Base-by-base conservation (phyloP, 1,140 invertebrate species). In the Watersipora subatra region DNA sequence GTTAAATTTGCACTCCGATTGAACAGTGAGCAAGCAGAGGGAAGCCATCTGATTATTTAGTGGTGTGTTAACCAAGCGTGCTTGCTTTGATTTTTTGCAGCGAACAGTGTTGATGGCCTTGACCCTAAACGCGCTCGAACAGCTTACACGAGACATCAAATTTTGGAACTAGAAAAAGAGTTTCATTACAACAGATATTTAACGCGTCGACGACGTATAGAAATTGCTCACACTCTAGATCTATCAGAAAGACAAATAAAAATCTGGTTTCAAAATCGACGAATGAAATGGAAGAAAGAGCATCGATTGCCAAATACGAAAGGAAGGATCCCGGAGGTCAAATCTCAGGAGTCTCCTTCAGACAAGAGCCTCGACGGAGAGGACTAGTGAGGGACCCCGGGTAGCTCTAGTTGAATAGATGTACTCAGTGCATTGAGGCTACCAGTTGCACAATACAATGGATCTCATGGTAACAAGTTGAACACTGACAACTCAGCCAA, bases 251-350 rank as follows among this genome's bases (percentile, higher is more conserved):
- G 91, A 68, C 89, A 91, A 81, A 90, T 91, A 71, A 91, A 91
- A 82, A 81, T 81, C 25, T 82, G 80, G 80, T 82, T 97, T 84
- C 93, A 98, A 83, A 99, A 99, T 79, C 85, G 96, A 73, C 86
- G 95, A 66, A 99, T 99, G 96, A 99, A 99, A 83, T 96, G 94
- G 82, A 99, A 99, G 83, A 97, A 97, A 82, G 78, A 80, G 62
- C 74, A 78, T 64, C 76, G 77, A 69, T 68, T 75, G 26, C 70
- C 69, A 25, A 77, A 77, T 46, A 46, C 34, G n/a, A 46, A 46
- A 46, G 34, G 34, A 12, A 46, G n/a, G 34, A 46, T 46, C n/a
- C 34, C 34, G n/a, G 34, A 46, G n/a, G n/a, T 46, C 7, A 46
- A 46, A n/a, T n/a, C 34, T 46, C 34, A 46, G n/a, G 34, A 46